phyloP scores from a whole-genome alignment of 2,888 invertebrate genomes.

The Cybosia mesomella region DNA sequence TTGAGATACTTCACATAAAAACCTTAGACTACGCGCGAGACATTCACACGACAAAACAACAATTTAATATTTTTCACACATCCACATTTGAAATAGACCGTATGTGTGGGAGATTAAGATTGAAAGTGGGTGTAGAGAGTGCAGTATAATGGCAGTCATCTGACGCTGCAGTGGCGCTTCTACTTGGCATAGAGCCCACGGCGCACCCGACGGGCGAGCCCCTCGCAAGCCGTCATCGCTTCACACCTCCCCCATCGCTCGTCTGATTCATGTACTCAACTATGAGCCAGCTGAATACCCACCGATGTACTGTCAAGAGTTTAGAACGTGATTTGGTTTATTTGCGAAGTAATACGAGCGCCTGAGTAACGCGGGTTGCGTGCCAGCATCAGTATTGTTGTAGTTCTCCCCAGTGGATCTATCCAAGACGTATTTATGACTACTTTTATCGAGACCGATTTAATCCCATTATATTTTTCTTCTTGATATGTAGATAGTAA shows the following conservation, averaged over 20 bases:
- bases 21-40: slow-evolving; percentile 80
- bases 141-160: slow-evolving; percentile 60
- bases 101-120: slow-evolving; percentile 57
- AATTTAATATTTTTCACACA: slow-evolving; percentile 46
- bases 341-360: slow-evolving; percentile 51
- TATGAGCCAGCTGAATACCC: slow-evolving; percentile 66
- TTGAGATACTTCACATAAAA: slow-evolving; percentile 78
- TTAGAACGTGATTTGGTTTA: slow-evolving; percentile 51
- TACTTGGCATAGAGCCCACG: slow-evolving; percentile 80
- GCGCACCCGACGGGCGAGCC: slow-evolving; percentile 69
- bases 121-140: slow-evolving; percentile 41
- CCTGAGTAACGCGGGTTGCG: slow-evolving; percentile 52
- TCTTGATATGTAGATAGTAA: not conserved
- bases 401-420: slow-evolving; percentile 41
- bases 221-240: slow-evolving; percentile 70
- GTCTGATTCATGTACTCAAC: slow-evolving; percentile 70
- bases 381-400: slow-evolving; percentile 49
- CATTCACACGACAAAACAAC: slow-evolving; percentile 69
- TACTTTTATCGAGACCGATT: slow-evolving; percentile 27
- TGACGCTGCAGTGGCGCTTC: slow-evolving; percentile 81
- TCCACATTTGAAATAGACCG: slow-evolving; percentile 57
- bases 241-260: slow-evolving; percentile 69
- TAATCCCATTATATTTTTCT: slow-evolving; percentile 20
- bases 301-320: slow-evolving; percentile 65
- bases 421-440: slow-evolving; percentile 45